phyloP scores from a whole-genome alignment of 2,797 vertebrate species.

The Mormyrops attenuatus region DNA sequence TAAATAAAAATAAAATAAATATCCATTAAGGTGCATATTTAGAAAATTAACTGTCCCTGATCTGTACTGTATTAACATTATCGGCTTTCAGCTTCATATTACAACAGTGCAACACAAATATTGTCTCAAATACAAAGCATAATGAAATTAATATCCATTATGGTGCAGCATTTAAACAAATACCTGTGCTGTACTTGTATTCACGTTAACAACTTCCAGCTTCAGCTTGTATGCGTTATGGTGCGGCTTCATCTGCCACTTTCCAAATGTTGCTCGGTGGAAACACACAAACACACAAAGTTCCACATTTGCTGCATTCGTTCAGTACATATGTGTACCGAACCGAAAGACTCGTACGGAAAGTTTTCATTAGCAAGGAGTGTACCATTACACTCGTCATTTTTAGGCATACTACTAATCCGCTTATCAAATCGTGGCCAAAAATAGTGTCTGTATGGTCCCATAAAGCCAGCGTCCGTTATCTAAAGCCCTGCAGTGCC shows the following conservation, averaged over 20 bases:
- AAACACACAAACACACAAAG: background rate
- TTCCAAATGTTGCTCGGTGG: background rate
- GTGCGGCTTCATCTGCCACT: background rate
- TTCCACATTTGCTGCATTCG: background rate
- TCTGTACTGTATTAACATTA: background rate
- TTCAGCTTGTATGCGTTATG: background rate
- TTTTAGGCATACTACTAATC: background rate
- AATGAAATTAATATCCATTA: background rate
- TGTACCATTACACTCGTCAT: background rate
- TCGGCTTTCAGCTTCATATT: background rate
- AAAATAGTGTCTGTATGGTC: background rate
- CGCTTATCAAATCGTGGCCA: background rate
- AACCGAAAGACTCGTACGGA: background rate
- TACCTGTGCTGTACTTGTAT: background rate
- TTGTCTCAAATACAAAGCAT: background rate
- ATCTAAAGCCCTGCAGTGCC: background rate
- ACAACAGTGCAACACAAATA: background rate
- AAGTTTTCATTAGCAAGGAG: background rate
- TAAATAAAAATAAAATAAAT: background rate
- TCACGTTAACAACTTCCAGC: background rate
- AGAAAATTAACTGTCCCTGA: background rate
- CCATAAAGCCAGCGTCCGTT: background rate
- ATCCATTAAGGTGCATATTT: background rate
- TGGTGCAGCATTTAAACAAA: background rate
- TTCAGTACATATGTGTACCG: background rate